Base-by-base conservation (phyloP, 2,888 invertebrate genomes). In the Plutella xylostella region DNA sequence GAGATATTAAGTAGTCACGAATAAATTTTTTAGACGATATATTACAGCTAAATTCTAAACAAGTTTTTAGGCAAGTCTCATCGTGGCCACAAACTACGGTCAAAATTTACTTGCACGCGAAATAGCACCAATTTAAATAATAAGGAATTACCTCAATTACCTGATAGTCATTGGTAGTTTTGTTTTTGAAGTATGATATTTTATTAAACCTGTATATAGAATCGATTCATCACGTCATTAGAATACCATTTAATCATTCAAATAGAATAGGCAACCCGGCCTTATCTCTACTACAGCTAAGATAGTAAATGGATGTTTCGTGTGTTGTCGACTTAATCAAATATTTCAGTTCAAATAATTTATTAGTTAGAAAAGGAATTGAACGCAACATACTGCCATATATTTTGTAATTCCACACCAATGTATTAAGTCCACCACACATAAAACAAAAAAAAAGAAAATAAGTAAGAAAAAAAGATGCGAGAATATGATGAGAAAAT, bases 241-340 rank as follows among this genome's bases (percentile, higher is more conserved):
- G 60, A 37, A 60, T 57, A 55, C 65, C 61, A 65, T 68, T 65
- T 65, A 63, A 67, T 69, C 61, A 67, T 73, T 73, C 63, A 62
- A 65, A 72, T 79, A 79, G 78, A 63, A 61, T 80, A 82, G 76
- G 74, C 72, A 72, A 73, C 67, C 80, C 74, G 75, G 77, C 78
- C 82, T 78, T 78, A 76, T 71, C n/a, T n/a, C n/a, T n/a, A 57
- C 21, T 65, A 67, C 61, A 63, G 61, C 55, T 68, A 72, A 67
- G 65, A 61, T 62, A 66, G 65, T 39, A n/a, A n/a, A 65, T 58
- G 51, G 53, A 57, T 55, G 52, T 55, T 60, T 65, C 54, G 58
- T 55, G 55, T 47, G 52, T 48, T 45, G 46, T 46, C 47, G n/a
- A n/a, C n/a, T n/a, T n/a, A 28, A n/a, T n/a, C 11, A 28, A 28